These are phyloP conservation scores for Leistus spinibarbis DNA, from an alignment of 2,888 invertebrate genomes.

Conservation along the genomic window DNA sequence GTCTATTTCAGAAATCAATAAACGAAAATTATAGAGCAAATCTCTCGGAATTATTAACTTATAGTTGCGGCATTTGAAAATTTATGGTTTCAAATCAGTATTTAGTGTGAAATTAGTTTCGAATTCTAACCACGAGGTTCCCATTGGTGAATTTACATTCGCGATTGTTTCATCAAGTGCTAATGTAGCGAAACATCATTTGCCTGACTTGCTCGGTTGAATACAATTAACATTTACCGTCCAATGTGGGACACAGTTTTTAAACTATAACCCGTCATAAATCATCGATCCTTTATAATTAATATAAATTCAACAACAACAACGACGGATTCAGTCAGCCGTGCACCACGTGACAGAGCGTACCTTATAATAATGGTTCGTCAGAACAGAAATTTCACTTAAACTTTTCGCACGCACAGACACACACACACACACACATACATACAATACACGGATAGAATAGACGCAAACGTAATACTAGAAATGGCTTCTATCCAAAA, in stretches of 20 bases:
- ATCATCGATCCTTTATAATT: constrained; percentile 4
- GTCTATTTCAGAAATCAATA: not conserved
- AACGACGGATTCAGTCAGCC: not conserved
- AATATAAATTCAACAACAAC: not conserved
- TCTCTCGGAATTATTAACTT: not conserved
- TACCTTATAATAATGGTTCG: not conserved
- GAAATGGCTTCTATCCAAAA: not conserved
- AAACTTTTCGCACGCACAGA: not conserved
- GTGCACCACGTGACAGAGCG: not conserved
- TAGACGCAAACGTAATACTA: not conserved
- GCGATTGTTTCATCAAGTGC: not conserved
- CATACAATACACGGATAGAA: too few relatives aligned
- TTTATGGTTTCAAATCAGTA: not conserved
- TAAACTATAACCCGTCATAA: not conserved
- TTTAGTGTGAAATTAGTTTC: not conserved
- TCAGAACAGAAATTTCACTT: not conserved
- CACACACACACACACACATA: not conserved
- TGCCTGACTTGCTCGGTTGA: not conserved
- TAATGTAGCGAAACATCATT: not conserved
- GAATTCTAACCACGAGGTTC: not conserved
- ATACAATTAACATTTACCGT: constrained; percentile 8
- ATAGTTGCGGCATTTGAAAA: not conserved
- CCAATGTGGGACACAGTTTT: constrained; percentile 4
- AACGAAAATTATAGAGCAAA: not conserved
- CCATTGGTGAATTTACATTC: not conserved